Conservation (phyloP, 1,140 invertebrate species). For the Hydropsyche tenuis region DNA sequence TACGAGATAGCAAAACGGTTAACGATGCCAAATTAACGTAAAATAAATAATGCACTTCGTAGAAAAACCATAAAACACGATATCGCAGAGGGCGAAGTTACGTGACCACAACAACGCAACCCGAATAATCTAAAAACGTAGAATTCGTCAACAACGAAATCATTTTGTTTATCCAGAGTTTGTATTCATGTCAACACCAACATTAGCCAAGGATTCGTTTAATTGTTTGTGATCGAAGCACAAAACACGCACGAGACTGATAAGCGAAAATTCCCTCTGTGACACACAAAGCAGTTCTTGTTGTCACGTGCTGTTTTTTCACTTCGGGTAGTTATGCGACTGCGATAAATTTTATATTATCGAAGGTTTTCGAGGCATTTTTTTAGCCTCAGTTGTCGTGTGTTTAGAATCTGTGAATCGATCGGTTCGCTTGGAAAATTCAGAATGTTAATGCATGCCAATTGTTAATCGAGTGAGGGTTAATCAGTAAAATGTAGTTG, state of each 20-base stretch:
- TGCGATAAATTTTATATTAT: not conserved
- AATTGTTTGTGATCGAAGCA: not conserved
- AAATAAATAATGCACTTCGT: too few relatives aligned
- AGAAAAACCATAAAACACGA: too few relatives aligned
- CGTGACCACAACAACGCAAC: not conserved
- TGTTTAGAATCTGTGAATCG: too few relatives aligned
- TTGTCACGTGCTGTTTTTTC: not conserved
- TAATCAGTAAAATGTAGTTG: too few relatives aligned
- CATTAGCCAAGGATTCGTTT: not conserved
- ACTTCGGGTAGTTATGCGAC: not conserved
- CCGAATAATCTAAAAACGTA: not conserved
- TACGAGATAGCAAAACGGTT: too few relatives aligned
- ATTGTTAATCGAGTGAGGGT: too few relatives aligned
- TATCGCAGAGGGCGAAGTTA: too few relatives aligned
- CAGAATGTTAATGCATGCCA: too few relatives aligned
- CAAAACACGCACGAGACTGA: not conserved
- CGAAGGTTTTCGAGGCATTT: not conserved
- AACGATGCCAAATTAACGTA: too few relatives aligned
- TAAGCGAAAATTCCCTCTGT: not conserved
- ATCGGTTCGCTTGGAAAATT: too few relatives aligned
- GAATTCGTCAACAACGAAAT: slow-evolving; percentile 3
- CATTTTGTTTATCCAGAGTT: slow-evolving; percentile 1
- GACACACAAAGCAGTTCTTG: not conserved
- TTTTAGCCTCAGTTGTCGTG: not conserved
- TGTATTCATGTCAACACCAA: not conserved